A percentile compares a stretch with the other conserved stretches of the same genome.
phyloP scores from a whole-genome alignment of 2,113 vertebrate species.

The Mobula hypostoma region DNA sequence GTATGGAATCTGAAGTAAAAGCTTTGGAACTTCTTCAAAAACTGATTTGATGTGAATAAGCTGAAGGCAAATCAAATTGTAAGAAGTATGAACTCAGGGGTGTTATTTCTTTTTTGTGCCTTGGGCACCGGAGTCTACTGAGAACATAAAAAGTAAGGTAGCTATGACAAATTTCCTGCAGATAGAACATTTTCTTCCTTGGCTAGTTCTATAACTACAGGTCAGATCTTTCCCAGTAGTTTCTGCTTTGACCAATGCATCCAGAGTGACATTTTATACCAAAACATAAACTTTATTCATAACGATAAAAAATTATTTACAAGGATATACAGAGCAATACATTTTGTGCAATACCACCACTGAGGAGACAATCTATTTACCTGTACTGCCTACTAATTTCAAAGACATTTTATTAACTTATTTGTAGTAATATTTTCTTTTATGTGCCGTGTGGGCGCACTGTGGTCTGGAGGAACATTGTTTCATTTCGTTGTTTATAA shows the following conservation, averaged over 20 bases:
- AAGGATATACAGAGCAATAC: background rate
- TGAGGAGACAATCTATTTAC: no score
- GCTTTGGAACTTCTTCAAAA: background rate
- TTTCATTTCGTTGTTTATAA: no score
- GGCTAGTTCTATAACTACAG: background rate
- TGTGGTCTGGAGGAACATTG: no score
- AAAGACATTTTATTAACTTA: no score
- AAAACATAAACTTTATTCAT: no score
- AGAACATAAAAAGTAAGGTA: background rate
- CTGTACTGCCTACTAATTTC: no score
- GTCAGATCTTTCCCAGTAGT: background rate
- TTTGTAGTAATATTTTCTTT: no score
- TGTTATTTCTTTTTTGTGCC: background rate
- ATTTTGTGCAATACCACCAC: no score
- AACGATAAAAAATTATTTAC: no score
- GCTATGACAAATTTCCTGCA: background rate
- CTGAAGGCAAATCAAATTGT: background rate
- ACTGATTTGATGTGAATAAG: background rate
- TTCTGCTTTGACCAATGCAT: background rate
- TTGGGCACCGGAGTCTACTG: background rate
- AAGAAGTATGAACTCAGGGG: background rate
- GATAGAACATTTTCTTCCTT: background rate
- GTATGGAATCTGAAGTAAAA: background rate
- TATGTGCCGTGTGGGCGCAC: no score
- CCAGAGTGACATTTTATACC: background rate